Evolutionary conservation across 2,888 invertebrate genomes (phyloP).

Genomic region (Globia sparganii): DNA sequence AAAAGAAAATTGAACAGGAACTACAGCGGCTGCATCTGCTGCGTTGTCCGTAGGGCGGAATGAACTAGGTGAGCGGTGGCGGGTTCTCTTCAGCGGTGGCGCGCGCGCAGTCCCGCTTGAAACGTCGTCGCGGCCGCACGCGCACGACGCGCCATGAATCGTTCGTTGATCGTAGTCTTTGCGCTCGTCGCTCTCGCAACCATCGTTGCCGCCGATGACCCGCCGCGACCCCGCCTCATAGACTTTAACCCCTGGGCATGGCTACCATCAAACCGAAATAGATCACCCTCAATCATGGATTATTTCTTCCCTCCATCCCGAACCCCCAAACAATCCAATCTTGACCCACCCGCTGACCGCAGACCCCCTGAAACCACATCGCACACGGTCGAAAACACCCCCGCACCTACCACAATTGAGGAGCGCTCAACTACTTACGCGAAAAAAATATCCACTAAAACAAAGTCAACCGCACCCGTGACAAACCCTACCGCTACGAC

Average conservation of each 20-base stretch:
- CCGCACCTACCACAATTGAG: constrained; percentile 81
- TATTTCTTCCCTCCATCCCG: constrained; percentile 89
- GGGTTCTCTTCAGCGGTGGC: constrained; percentile 73
- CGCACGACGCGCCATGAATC: constrained; percentile 86
- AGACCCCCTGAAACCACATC: constrained; percentile 78
- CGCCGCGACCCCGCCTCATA: constrained; percentile 84
- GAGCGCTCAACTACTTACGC: constrained; percentile 84
- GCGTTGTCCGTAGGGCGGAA: constrained; percentile 78
- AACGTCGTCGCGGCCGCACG: constrained; percentile 87
- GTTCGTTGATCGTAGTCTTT: constrained; percentile 81
- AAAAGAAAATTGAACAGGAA: constrained; percentile 70
- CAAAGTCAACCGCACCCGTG: constrained; percentile 83
- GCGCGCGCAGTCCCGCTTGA: constrained; percentile 88
- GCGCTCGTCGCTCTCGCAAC: constrained; percentile 83
- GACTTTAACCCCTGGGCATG: constrained; percentile 89
- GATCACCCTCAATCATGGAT: constrained; percentile 88
- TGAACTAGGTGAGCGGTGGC: constrained; percentile 80
- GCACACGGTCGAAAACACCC: constrained; percentile 75
- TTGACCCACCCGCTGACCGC: constrained; percentile 86
- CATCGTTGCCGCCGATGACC: constrained; percentile 75
- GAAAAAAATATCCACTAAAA: constrained; percentile 84
- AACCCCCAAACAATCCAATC: constrained; percentile 87
- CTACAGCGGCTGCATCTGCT: constrained; percentile 75
- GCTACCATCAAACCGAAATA: constrained; percentile 84
- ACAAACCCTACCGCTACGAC: constrained; percentile 81